Evolutionary conservation across 2,888 invertebrate species (phyloP).

Genomic region (Polyommatus icarus): DNA sequence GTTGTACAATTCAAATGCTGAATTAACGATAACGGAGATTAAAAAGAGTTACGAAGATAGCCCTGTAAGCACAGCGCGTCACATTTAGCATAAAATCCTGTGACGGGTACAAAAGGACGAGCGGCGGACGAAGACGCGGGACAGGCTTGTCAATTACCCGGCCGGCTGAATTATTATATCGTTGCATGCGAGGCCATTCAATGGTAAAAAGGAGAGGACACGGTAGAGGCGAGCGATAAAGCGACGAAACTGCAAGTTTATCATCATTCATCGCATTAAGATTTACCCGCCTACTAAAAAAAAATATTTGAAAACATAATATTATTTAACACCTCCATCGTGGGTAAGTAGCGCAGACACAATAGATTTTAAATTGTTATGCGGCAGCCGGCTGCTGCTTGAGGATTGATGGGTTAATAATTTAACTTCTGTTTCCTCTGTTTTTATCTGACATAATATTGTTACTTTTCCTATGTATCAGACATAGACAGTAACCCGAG

Average conservation of each 20-base stretch:
- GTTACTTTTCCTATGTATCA: too few relatives aligned
- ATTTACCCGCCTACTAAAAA: too few relatives aligned
- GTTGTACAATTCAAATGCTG: conserved; percentile 14
- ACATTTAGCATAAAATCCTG: conserved; percentile 38
- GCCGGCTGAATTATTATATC: conserved; percentile 52
- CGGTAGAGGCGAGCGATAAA: conserved; percentile 30
- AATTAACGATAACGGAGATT: conserved; percentile 26
- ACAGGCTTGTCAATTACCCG: conserved; percentile 60
- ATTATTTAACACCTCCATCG: too few relatives aligned
- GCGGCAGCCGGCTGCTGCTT: too few relatives aligned
- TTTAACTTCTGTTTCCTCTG: too few relatives aligned
- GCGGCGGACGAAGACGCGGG: conserved; percentile 39
- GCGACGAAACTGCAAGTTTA: background rate
- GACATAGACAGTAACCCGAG: too few relatives aligned
- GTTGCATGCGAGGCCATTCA: conserved; percentile 50
- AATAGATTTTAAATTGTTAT: too few relatives aligned
- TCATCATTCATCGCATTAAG: background rate
- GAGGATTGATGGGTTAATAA: too few relatives aligned
- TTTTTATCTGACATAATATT: too few relatives aligned
- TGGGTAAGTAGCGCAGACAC: too few relatives aligned
- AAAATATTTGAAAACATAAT: too few relatives aligned
- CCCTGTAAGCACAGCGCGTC: conserved; percentile 21
- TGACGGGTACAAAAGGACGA: conserved; percentile 33
- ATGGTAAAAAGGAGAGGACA: conserved; percentile 42
- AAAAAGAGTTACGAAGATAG: conserved; percentile 9